phyloP scores from a whole-genome alignment of 2,888 invertebrate genomes.

The Thymelicus lineola region DNA sequence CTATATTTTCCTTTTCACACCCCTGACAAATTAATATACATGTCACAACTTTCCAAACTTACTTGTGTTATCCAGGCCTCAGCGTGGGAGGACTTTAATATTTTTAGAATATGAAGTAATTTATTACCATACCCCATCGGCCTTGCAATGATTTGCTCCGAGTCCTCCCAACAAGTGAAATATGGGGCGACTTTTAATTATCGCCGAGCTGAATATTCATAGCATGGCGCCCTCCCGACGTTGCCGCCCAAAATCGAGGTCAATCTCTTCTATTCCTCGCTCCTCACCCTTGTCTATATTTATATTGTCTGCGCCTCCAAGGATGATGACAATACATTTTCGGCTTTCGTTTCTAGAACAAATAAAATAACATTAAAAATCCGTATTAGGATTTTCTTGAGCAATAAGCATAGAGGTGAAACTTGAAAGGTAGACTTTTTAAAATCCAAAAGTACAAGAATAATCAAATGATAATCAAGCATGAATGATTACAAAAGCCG shows the following conservation, averaged over 20 bases:
- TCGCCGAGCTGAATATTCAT: slow-evolving; percentile 71
- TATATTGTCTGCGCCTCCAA: slow-evolving; percentile 11
- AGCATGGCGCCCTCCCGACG: slow-evolving; percentile 50
- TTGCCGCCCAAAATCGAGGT: slow-evolving; percentile 49
- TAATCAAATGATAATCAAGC: too few species aligned
- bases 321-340: slow-evolving; percentile 13
- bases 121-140: slow-evolving; percentile 8
- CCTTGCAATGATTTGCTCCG: slow-evolving; percentile 38
- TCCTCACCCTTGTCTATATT: slow-evolving; percentile 45
- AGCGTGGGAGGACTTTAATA: neutral
- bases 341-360: slow-evolving; percentile 3
- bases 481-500: too few species aligned
- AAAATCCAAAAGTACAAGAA: too few species aligned
- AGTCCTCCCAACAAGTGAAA: slow-evolving; percentile 53
- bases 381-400: too few species aligned
- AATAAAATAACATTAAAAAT: neutral
- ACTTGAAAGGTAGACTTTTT: too few species aligned
- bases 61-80: neutral
- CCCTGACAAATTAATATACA: neutral
- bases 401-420: too few species aligned
- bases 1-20: neutral
- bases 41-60: neutral
- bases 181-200: slow-evolving; percentile 70
- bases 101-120: slow-evolving; percentile 6
- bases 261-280: slow-evolving; percentile 39